phyloP scores from a whole-genome alignment of 2,888 invertebrate species.

The Noctuana brunneofusca region DNA sequence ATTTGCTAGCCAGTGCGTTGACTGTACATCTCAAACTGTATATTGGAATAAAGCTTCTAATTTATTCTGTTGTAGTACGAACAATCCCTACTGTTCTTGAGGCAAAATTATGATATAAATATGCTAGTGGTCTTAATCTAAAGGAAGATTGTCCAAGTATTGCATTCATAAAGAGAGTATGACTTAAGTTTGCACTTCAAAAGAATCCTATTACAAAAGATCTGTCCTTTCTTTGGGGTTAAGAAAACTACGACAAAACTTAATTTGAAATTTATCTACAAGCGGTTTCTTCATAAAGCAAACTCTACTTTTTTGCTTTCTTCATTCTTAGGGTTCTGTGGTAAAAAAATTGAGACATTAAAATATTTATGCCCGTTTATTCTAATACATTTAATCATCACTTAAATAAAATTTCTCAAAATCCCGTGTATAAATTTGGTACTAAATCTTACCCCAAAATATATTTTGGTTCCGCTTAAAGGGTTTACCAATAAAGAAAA shows the following conservation, averaged over 20 bases:
- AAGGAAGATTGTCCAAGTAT: conserved; percentile 17
- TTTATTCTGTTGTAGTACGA: not conserved
- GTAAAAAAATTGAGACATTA: no score
- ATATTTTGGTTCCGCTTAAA: conserved; percentile 28
- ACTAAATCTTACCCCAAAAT: conserved; percentile 28
- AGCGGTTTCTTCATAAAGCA: not conserved
- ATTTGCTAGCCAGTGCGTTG: not conserved
- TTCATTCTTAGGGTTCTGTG: not conserved
- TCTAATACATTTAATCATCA: no score
- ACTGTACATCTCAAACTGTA: not conserved
- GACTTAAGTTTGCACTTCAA: conserved; percentile 1
- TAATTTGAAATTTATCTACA: conserved; percentile 19
- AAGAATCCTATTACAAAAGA: conserved; percentile 14
- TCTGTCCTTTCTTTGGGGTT: conserved; percentile 10
- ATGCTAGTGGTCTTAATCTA: not conserved
- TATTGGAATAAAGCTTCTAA: conserved; percentile 1
- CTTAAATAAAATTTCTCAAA: no score
- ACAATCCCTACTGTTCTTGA: conserved; percentile 4
- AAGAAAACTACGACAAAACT: conserved; percentile 14
- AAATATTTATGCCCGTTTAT: no score
- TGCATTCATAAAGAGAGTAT: conserved; percentile 18
- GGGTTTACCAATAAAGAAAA: conserved; percentile 35
- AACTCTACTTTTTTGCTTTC: not conserved
- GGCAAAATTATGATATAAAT: conserved; percentile 5
- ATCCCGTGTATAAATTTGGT: not conserved